A percentile compares a stretch with the other conserved stretches of the same genome.
Evolutionary conservation across 2,888 invertebrate species (phyloP).

Genomic region (Drosophila birchii): DNA sequence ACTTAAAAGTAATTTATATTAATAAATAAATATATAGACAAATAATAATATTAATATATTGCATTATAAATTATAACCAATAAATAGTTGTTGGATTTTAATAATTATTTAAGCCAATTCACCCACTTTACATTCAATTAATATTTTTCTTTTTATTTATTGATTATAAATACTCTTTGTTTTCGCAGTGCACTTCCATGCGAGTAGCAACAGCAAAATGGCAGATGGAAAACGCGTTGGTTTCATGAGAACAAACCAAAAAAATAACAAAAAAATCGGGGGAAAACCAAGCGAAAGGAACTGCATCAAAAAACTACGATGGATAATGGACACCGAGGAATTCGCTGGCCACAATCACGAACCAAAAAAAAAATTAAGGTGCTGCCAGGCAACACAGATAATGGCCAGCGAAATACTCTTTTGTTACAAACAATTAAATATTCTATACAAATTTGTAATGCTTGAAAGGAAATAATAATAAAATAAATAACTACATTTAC

Average conservation of each 20-base stretch:
- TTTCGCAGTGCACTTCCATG: constrained; percentile 4
- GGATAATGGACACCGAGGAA: constrained; percentile 75
- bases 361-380: constrained; percentile 20
- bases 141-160: background rate
- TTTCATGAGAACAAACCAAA: constrained; percentile 5
- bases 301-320: constrained; percentile 32
- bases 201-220: constrained; percentile 50
- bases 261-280: background rate
- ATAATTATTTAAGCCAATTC: no score
- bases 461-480: background rate
- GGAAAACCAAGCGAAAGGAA: constrained; percentile 5
- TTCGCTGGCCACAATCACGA: constrained; percentile 41
- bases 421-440: no score
- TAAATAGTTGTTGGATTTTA: no score
- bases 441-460: background rate
- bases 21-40: background rate
- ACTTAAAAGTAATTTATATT: background rate
- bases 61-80: no score
- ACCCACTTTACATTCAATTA: no score
- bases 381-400: background rate
- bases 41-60: no score
- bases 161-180: background rate
- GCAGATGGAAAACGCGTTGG: constrained; percentile 59
- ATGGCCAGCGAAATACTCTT: background rate
- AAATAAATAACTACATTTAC: no score